Percentiles rank a stretch among this genome's conserved stretches.
Conservation (phyloP, 2,797 vertebrate species). For the Kryptopterus vitreolus region DNA sequence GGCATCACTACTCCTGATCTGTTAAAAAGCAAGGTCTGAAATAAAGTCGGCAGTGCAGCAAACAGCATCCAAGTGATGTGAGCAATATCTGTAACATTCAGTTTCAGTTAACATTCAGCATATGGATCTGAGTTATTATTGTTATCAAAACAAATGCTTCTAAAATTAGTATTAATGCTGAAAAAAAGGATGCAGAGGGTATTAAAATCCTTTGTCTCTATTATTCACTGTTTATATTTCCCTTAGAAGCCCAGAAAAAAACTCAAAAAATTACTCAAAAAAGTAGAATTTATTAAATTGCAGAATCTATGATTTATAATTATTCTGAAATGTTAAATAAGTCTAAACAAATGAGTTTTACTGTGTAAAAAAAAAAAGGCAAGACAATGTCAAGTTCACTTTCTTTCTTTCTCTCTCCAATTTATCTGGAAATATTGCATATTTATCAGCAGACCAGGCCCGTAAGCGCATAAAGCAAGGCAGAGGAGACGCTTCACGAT, state of each 20-base stretch:
- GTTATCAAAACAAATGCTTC: slow-evolving; percentile 26
- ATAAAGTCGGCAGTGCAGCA: neutral
- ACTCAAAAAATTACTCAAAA: too few species aligned
- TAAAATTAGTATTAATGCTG: slow-evolving; percentile 14
- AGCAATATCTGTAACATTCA: slow-evolving; percentile 19
- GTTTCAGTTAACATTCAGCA: neutral
- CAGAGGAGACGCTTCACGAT: slow-evolving; percentile 31
- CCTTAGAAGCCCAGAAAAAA: neutral
- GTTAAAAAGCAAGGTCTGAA: neutral
- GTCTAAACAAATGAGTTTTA: neutral
- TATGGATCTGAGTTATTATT: slow-evolving; percentile 27
- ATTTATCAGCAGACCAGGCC: neutral
- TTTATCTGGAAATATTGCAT: neutral
- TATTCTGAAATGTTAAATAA: slow-evolving; percentile 14
- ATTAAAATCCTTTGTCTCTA: neutral
- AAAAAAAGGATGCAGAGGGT: neutral
- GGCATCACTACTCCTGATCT: neutral
- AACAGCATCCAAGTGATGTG: neutral
- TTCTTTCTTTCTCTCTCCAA: neutral
- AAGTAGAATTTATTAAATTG: neutral
- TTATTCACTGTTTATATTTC: neutral
- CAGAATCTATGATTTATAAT: neutral
- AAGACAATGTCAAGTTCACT: neutral
- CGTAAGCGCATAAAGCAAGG: slow-evolving; percentile 25
- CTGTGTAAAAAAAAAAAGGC: neutral